Percentiles rank a stretch among this genome's conserved stretches.
phyloP scores from a whole-genome alignment of 2,797 vertebrate genomes.

The Catamblyrhynchus diadema region DNA sequence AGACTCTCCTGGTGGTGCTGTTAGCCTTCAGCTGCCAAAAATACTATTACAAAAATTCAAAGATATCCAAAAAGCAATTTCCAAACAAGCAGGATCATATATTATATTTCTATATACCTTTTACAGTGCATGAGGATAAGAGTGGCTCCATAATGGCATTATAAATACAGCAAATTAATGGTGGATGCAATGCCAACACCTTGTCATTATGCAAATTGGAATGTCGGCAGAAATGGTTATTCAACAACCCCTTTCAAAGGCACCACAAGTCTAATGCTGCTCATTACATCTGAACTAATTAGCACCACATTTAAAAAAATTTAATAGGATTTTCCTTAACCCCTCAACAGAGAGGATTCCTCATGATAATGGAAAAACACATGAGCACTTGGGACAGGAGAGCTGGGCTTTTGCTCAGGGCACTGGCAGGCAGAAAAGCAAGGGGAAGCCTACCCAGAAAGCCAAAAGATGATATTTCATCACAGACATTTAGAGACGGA shows the following conservation, averaged over 20 bases:
- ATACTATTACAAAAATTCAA: not conserved
- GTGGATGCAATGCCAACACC: conserved; percentile 59
- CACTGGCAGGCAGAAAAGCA: not conserved
- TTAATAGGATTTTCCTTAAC: conserved; percentile 47
- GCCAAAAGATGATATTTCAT: not conserved
- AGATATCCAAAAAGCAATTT: conserved; percentile 35
- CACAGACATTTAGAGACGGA: not conserved
- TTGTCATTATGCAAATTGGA: conserved; percentile 70
- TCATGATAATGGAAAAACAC: not conserved
- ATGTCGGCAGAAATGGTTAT: conserved; percentile 31
- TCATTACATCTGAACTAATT: conserved; percentile 65
- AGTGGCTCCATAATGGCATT: conserved; percentile 38
- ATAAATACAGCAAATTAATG: conserved; percentile 72
- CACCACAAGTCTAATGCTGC: conserved; percentile 45
- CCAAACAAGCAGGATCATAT: conserved; percentile 8
- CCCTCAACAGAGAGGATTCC: not conserved
- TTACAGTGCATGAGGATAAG: not conserved
- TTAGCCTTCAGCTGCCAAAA: not conserved
- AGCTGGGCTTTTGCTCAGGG: not conserved
- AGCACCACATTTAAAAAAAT: conserved; percentile 28
- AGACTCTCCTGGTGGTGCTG: not conserved
- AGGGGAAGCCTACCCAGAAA: not conserved
- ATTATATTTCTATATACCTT: conserved; percentile 40
- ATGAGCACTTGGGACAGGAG: accelerated
- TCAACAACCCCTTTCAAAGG: conserved; percentile 36